These are phyloP conservation scores for Phalloptychus januarius DNA, from an alignment of 2,797 vertebrate species.

Conservation along the genomic window DNA sequence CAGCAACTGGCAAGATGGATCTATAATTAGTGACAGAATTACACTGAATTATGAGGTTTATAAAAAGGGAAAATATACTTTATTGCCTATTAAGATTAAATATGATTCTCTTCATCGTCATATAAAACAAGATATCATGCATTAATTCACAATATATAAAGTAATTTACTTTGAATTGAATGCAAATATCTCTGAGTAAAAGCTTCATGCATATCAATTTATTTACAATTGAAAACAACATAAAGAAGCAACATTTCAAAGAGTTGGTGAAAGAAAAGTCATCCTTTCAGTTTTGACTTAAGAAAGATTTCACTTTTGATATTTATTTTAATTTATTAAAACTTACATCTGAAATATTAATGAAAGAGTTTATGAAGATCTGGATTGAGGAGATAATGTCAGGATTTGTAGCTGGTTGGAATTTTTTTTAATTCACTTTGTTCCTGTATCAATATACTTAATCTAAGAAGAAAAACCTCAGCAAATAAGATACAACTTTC, in stretches of 20 bases:
- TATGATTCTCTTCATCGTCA: neutral
- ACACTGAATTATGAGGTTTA: neutral
- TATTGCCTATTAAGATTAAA: neutral
- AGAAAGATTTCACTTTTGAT: neutral
- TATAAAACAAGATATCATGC: neutral
- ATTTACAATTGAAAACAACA: neutral
- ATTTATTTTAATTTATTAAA: neutral
- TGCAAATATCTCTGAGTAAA: neutral
- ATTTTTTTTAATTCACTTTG: neutral
- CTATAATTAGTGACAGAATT: neutral
- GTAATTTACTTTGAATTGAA: neutral
- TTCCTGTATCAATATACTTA: neutral
- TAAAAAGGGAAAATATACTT: neutral
- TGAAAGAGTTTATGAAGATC: neutral
- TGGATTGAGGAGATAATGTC: neutral
- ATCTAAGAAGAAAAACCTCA: neutral
- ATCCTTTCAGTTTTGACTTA: neutral
- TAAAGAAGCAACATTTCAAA: neutral
- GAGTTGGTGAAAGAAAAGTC: neutral
- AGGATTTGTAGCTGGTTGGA: neutral
- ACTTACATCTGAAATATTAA: neutral
- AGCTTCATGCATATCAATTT: neutral
- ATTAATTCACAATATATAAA: neutral
- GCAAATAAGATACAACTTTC: neutral
- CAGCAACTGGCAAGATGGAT: neutral